phyloP scores from a whole-genome alignment of 2,888 invertebrate species.

The Drosophila affinis region DNA sequence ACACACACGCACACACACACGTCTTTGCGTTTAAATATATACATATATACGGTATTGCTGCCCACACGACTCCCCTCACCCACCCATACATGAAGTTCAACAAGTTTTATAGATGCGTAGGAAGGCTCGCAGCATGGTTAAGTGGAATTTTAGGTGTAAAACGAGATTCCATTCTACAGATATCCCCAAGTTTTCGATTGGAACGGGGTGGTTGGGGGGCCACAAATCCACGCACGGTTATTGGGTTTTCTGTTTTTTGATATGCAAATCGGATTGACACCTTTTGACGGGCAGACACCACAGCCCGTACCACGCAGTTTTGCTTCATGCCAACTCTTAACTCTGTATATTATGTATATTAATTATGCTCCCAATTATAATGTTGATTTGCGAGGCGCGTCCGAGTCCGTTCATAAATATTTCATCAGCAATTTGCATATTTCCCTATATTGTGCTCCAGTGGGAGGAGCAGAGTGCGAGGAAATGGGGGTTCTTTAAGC shows the following conservation, averaged over 20 bases:
- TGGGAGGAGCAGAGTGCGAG: not conserved
- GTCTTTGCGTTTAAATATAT: not conserved
- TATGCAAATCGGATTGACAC: constrained; percentile 41
- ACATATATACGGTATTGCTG: constrained; percentile 13
- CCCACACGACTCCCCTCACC: constrained; percentile 15
- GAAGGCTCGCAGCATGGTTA: constrained; percentile 27
- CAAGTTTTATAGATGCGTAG: constrained; percentile 25
- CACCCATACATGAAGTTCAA: constrained; percentile 4
- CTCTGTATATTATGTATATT: constrained; percentile 26
- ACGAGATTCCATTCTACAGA: not conserved
- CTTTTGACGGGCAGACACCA: constrained; percentile 2
- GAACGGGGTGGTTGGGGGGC: not conserved
- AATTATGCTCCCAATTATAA: constrained; percentile 57
- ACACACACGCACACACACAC: not conserved
- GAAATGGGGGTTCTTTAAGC: too few species aligned
- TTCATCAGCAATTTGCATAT: constrained; percentile 51
- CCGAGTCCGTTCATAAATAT: constrained; percentile 53
- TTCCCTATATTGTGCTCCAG: constrained; percentile 3
- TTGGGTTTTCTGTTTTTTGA: constrained; percentile 9
- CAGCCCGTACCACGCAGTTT: not conserved
- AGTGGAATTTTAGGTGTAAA: constrained; percentile 30
- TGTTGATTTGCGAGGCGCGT: constrained; percentile 40
- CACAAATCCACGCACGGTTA: constrained; percentile 22
- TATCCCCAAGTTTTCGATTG: not conserved
- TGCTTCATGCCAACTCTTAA: not conserved